These are phyloP conservation scores for Grantiella picta DNA, from an alignment of 2,113 vertebrate genomes.

Conservation along the genomic window DNA sequence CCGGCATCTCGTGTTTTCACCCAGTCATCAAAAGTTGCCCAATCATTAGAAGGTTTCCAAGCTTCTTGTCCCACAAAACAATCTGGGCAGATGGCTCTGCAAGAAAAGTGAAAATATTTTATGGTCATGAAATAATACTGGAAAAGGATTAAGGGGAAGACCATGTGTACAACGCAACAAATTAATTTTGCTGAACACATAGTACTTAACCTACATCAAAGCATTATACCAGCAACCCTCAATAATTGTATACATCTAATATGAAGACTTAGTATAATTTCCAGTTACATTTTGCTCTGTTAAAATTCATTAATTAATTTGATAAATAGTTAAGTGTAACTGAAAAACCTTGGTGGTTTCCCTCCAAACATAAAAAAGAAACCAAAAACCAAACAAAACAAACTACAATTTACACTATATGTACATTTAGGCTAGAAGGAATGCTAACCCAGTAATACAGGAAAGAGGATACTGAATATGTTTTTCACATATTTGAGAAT, in stretches of 20 bases:
- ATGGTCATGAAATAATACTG: neutral
- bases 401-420: neutral
- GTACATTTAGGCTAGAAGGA: neutral
- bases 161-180: neutral
- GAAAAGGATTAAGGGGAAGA: neutral
- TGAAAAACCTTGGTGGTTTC: neutral
- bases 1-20: constrained; percentile 76
- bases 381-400: neutral
- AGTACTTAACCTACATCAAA: neutral
- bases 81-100: constrained; percentile 84
- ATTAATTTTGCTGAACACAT: neutral
- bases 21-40: constrained; percentile 82
- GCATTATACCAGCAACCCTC: neutral
- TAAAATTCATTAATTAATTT: neutral
- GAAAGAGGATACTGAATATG: neutral
- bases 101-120: neutral
- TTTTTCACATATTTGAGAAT: neutral
- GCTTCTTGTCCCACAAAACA: constrained; percentile 86
- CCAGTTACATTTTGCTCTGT: neutral
- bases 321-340: neutral
- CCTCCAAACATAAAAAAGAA: neutral
- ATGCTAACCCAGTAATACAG: neutral
- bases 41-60: constrained; percentile 80
- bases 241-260: neutral
- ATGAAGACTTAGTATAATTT: neutral